Evolutionary conservation across 2,797 vertebrate genomes (phyloP), one percentile per base, ranked within the genome.

Genomic region (Siniperca undulata): DNA sequence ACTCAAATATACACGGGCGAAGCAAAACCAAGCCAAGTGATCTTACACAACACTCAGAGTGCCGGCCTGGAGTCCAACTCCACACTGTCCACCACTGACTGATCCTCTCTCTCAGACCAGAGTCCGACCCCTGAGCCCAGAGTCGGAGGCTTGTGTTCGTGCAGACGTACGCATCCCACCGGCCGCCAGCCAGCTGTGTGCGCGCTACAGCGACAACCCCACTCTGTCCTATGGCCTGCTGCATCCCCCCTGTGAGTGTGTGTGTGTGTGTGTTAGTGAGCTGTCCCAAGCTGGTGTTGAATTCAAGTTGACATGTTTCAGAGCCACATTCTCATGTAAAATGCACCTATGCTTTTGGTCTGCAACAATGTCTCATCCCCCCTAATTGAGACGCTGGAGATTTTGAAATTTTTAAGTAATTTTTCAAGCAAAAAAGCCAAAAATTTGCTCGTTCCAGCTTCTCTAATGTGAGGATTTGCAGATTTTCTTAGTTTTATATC

Each of bases 181-280:
- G 74, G 86, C 89, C 85, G 40, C 66, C 73, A 97, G 97, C 95
- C 98, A 97, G 95, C 96, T 94, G 74, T 99, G 98, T 91, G 88
- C 84, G 19, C 84, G 88, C 92, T 97, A 97, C 93, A 93, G 90
- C 91, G 86, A 93, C 87, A 81, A 90, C 84, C 61, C 91, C 61
- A 66, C 60, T 86, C 91, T 97, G 94, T 95, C 94, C 95, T 96
- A 91, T 52, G 95, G 97, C 91, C 97, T 99, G 93, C 96, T 99
- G 93, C 97, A 99, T 88, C 97, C 97, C 88, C 97, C 97, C 82
- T 96, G 98, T 99, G 93, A 96, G 98, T 96, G 84, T 74, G 81
- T 84, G 65, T 65, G 77, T 66, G 83, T 60, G 74, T 71, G 66
- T 61, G 77, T 60, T 52, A n/a, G 59, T 55, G 77, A 52, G 3